A percentile compares a stretch with the other conserved stretches of the same genome.
These are phyloP conservation scores for Helogale parvula DNA, from an alignment of 2,113 vertebrate species.

Conservation along the genomic window DNA sequence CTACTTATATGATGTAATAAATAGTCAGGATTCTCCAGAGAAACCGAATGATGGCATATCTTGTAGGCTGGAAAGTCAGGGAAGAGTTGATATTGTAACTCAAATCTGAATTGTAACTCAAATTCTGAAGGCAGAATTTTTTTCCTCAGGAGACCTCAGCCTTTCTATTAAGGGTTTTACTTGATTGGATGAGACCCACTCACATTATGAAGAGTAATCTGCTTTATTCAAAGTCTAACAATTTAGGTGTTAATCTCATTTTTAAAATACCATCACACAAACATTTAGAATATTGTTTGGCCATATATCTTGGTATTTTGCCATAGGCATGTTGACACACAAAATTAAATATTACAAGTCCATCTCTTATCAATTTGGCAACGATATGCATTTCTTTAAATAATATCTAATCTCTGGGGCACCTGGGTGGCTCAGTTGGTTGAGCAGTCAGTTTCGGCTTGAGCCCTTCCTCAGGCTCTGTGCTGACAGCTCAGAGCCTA, in stretches of 20 bases:
- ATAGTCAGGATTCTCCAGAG: neutral
- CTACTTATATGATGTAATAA: neutral
- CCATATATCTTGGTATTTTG: neutral
- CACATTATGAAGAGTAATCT: neutral
- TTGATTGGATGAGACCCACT: neutral
- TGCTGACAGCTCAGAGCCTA: too few species aligned
- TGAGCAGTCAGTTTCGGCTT: too few species aligned
- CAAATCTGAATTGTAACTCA: neutral
- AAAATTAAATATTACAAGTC: neutral
- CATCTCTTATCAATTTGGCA: neutral
- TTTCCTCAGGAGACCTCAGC: neutral
- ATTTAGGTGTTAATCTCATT: neutral
- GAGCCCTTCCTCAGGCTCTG: too few species aligned
- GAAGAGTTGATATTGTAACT: neutral
- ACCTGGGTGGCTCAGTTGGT: too few species aligned
- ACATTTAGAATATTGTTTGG: neutral
- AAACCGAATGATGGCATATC: neutral
- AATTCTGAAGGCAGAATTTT: neutral
- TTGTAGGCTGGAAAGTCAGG: neutral
- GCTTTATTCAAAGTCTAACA: neutral
- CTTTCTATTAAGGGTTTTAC: neutral
- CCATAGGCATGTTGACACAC: neutral
- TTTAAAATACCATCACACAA: neutral
- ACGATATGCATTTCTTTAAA: neutral
- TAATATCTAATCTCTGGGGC: neutral